phyloP scores from a whole-genome alignment of 1,140 invertebrate species.

The Diorhabda carinulata region DNA sequence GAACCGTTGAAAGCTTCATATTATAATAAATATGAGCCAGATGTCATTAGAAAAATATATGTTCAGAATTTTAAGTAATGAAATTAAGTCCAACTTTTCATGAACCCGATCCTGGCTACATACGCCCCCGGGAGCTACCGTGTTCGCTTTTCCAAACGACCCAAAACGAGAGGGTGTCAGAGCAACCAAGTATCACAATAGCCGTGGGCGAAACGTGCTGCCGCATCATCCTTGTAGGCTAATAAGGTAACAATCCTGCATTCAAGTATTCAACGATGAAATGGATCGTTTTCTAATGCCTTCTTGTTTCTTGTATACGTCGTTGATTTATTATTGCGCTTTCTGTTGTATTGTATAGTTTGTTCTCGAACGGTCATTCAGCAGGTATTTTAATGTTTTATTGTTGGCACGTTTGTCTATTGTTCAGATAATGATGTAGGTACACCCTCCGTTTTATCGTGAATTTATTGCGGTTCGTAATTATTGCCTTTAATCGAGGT shows the following conservation, averaged over 20 bases:
- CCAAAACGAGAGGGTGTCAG: conserved; percentile 18
- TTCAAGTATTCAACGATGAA: conserved; percentile 28
- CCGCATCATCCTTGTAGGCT: conserved; percentile 26
- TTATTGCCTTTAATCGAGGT: neutral
- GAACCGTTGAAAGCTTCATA: too few species aligned
- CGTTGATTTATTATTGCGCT: conserved; percentile 29
- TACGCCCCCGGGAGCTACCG: neutral
- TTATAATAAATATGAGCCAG: too few species aligned
- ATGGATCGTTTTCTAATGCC: conserved; percentile 34
- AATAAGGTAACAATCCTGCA: conserved; percentile 28
- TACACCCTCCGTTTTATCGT: conserved; percentile 1
- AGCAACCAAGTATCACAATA: conserved; percentile 24
- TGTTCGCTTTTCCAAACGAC: conserved; percentile 7
- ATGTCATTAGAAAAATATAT: too few species aligned
- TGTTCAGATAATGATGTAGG: conserved; percentile 11
- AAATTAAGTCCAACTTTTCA: neutral
- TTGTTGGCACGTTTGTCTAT: conserved; percentile 47
- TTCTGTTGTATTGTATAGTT: conserved; percentile 11
- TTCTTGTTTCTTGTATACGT: conserved; percentile 18
- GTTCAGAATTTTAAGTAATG: too few species aligned
- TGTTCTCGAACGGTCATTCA: conserved; percentile 17
- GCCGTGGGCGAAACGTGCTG: conserved; percentile 33
- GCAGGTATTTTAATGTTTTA: conserved; percentile 22
- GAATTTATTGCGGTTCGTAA: neutral
- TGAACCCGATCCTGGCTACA: neutral